These are phyloP conservation scores for Odontamblyopus rebecca DNA, from an alignment of 2,797 vertebrate genomes.

Conservation along the genomic window DNA sequence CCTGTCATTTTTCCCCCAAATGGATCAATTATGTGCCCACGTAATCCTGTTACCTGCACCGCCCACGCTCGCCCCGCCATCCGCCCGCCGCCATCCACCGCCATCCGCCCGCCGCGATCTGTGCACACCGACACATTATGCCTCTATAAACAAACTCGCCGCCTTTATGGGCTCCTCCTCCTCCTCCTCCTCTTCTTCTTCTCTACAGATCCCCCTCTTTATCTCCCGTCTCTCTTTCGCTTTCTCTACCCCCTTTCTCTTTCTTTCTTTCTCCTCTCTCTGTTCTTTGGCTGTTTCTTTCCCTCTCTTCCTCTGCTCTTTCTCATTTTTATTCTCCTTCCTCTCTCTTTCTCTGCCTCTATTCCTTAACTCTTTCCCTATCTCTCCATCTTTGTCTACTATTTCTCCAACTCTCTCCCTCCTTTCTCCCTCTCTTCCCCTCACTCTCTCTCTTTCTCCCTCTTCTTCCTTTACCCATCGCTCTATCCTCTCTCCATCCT, in stretches of 20 bases:
- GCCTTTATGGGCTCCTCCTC: neutral
- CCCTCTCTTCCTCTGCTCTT: too few species aligned
- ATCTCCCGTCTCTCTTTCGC: neutral
- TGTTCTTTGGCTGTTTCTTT: too few species aligned
- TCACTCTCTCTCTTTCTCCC: neutral
- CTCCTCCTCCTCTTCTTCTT: neutral
- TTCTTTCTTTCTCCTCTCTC: too few species aligned
- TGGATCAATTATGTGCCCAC: slow-evolving; percentile 99
- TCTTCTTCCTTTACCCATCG: too few species aligned
- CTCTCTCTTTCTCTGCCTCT: too few species aligned
- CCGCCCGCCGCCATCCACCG: too few species aligned
- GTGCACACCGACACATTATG: slow-evolving; percentile 92
- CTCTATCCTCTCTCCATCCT: too few species aligned
- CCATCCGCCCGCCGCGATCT: slow-evolving; percentile 67
- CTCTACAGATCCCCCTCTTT: slow-evolving; percentile 35
- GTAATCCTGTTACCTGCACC: slow-evolving; percentile 99
- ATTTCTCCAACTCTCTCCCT: too few species aligned
- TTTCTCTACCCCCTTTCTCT: neutral
- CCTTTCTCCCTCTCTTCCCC: too few species aligned
- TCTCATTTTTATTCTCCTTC: too few species aligned
- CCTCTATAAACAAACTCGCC: slow-evolving; percentile 91
- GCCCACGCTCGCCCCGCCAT: slow-evolving; percentile 88
- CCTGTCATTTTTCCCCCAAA: slow-evolving; percentile 96
- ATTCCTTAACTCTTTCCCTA: too few species aligned
- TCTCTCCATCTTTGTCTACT: too few species aligned